Evolutionary conservation across 1,140 invertebrate species (phyloP).

Genomic region (Drosophila teissieri): DNA sequence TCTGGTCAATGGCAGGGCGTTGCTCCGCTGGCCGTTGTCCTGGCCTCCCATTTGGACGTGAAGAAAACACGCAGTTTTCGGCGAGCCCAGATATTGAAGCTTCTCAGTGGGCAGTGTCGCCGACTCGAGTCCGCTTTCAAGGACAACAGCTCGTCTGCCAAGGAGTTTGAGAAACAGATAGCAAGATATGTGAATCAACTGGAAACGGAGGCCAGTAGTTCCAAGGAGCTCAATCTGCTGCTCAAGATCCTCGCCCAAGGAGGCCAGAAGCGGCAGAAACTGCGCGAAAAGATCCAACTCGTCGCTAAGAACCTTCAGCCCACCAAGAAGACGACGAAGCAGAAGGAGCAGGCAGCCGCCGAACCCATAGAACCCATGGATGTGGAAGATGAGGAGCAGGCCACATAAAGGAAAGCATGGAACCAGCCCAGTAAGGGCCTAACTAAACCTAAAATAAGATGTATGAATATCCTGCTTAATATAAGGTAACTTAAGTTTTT

Average conservation of each 20-base stretch:
- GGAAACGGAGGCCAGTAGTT: not conserved
- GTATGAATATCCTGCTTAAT: not conserved
- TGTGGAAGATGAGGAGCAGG: not conserved
- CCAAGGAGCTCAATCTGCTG: conserved; percentile 34
- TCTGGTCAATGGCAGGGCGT: conserved; percentile 42
- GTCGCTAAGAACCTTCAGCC: conserved; percentile 1
- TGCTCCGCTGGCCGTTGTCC: conserved; percentile 5
- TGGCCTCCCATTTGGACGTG: conserved; percentile 16
- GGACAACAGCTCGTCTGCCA: conserved; percentile 1
- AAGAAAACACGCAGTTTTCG: conserved; percentile 32
- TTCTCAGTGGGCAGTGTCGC: conserved; percentile 27
- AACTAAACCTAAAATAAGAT: not conserved
- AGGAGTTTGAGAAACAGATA: conserved; percentile 31
- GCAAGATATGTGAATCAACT: conserved; percentile 14
- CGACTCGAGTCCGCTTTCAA: conserved; percentile 25
- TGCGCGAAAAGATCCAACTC: conserved; percentile 5
- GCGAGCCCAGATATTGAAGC: conserved; percentile 39
- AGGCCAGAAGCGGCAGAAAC: conserved; percentile 8
- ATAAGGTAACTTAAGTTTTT: conserved; percentile 6
- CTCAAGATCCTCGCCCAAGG: conserved; percentile 38
- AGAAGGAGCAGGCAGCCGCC: not conserved
- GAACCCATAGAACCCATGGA: not conserved
- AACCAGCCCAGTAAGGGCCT: not conserved
- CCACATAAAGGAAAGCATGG: not conserved
- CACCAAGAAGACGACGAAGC: not conserved